phyloP scores from a whole-genome alignment of 2,797 vertebrate species.

The Micropoecilia bifurca region DNA sequence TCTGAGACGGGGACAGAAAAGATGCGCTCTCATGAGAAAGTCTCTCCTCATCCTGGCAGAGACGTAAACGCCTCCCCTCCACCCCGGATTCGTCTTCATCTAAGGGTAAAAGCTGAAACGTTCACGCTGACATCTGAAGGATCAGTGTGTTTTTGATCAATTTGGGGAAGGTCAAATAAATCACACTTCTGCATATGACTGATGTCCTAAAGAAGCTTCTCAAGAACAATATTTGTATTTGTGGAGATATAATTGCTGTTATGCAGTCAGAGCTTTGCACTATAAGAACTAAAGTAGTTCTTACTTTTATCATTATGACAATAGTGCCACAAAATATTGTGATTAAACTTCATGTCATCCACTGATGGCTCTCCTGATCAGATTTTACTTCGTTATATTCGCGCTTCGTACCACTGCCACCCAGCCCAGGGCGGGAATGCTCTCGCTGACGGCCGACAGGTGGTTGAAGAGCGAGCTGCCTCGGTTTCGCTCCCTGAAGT shows the following conservation, averaged over 20 bases:
- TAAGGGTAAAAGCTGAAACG: conserved; percentile 9
- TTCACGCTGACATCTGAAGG: not conserved
- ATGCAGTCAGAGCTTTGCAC: too few species aligned
- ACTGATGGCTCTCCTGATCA: not conserved
- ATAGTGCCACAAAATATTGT: too few species aligned
- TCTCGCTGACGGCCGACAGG: conserved; percentile 95
- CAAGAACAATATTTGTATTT: too few species aligned
- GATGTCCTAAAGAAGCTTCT: too few species aligned
- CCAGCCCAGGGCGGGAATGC: conserved; percentile 97
- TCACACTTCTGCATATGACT: too few species aligned
- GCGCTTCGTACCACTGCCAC: conserved; percentile 90
- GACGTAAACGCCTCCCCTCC: not conserved
- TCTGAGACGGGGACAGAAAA: conserved; percentile 70
- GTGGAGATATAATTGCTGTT: too few species aligned
- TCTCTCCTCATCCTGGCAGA: not conserved
- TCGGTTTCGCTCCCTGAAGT: conserved; percentile 92
- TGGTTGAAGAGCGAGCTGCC: conserved; percentile 95
- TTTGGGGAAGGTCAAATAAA: conserved; percentile 1
- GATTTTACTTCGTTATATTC: not conserved
- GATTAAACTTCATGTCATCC: too few species aligned
- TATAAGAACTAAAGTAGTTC: too few species aligned
- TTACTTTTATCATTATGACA: too few species aligned
- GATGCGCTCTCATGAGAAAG: not conserved
- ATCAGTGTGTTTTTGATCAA: conserved; percentile 7
- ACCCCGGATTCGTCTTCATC: conserved; percentile 26